Conservation (phyloP, 2,797 vertebrate genomes). For the Sebastes ruberrimus region DNA sequence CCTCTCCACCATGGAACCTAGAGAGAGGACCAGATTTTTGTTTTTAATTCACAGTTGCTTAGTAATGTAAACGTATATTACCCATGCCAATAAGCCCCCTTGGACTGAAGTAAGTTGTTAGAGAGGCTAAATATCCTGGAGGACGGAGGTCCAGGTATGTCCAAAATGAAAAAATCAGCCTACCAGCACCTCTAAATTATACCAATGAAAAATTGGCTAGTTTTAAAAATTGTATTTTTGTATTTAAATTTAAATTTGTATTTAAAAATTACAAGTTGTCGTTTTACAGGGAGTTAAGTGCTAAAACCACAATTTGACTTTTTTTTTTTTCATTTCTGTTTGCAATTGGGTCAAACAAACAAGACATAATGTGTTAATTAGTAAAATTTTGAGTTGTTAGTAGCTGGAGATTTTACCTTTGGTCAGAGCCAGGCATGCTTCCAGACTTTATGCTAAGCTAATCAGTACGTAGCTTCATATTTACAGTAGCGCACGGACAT, state of each 20-base stretch:
- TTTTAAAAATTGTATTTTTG: background rate
- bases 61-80: no score
- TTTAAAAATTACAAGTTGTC: background rate
- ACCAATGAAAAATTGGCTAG: background rate
- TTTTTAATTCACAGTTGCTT: no score
- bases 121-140: background rate
- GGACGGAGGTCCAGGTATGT: no score
- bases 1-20: no score
- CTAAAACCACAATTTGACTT: no score
- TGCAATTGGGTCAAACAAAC: background rate
- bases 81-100: no score
- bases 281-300: background rate
- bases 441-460: background rate
- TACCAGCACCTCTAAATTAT: background rate
- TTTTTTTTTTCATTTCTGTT: background rate
- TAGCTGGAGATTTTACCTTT: background rate
- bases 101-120: no score
- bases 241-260: no score
- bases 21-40: no score
- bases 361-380: background rate
- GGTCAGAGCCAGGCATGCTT: background rate
- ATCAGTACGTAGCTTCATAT: background rate
- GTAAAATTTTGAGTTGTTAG: background rate
- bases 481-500: background rate
- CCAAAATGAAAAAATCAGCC: no score